These are phyloP conservation scores for Eriosoma lanigerum DNA, from an alignment of 1,140 invertebrate genomes.

Conservation along the genomic window DNA sequence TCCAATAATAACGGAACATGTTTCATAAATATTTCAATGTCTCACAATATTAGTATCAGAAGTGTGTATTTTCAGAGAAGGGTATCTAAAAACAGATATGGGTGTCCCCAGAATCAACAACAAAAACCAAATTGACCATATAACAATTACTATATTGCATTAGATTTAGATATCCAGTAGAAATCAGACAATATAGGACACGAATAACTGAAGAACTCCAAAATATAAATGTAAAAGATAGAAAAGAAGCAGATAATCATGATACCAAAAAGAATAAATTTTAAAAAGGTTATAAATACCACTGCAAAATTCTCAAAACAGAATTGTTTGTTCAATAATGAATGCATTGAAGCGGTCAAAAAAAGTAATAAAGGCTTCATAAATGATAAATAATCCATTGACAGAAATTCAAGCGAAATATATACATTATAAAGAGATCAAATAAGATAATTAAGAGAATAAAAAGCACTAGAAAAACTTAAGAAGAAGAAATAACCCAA, in stretches of 20 bases:
- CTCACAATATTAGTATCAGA: background rate
- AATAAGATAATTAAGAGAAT: slow-evolving; percentile 11
- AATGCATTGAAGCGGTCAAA: slow-evolving; percentile 17
- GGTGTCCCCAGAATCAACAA: background rate
- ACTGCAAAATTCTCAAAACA: background rate
- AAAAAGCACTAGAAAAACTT: slow-evolving; percentile 17
- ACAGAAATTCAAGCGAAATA: slow-evolving; percentile 7
- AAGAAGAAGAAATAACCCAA: no score
- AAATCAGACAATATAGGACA: slow-evolving; percentile 17
- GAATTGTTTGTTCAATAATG: slow-evolving; percentile 23
- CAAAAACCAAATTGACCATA: background rate
- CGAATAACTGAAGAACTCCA: slow-evolving; percentile 5
- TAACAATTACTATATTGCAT: background rate
- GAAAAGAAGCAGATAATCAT: slow-evolving; percentile 26
- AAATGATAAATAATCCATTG: background rate
- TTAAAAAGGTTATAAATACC: background rate
- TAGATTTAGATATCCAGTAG: slow-evolving; percentile 11
- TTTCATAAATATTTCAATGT: slow-evolving; percentile 1
- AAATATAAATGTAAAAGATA: slow-evolving; percentile 16
- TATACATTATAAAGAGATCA: slow-evolving; percentile 21
- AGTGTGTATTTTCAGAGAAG: background rate
- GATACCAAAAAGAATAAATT: background rate
- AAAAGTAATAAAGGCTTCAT: slow-evolving; percentile 9
- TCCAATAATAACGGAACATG: slow-evolving; percentile 1
- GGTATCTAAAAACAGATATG: background rate